phyloP scores from a whole-genome alignment of 1,140 invertebrate genomes.

The Brachionus sp. region DNA sequence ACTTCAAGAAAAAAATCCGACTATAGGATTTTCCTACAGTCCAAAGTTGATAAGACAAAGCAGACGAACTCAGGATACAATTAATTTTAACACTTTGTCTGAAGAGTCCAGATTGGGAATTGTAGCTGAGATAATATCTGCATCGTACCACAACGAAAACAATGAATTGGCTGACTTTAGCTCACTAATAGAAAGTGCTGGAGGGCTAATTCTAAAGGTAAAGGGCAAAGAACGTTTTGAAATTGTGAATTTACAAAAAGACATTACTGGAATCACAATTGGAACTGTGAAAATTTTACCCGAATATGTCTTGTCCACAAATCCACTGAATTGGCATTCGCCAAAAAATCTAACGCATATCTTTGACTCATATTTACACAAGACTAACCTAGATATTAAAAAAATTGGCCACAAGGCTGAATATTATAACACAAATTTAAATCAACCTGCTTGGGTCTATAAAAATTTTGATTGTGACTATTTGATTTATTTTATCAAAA shows the following conservation, averaged over 20 bases:
- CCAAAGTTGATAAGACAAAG: not conserved
- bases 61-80: not conserved
- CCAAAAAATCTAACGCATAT: not conserved
- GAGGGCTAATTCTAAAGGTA: conserved; percentile 10
- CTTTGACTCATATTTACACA: not conserved
- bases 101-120: conserved; percentile 28
- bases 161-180: conserved; percentile 23
- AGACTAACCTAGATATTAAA: not conserved
- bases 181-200: conserved; percentile 24
- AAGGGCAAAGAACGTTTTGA: conserved; percentile 29
- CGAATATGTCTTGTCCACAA: not conserved
- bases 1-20: conserved; percentile 5
- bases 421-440: not conserved
- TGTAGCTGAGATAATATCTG: conserved; percentile 39
- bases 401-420: not conserved
- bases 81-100: not conserved
- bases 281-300: conserved; percentile 36
- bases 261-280: not conserved
- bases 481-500: conserved; percentile 38
- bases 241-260: conserved; percentile 21
- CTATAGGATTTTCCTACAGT: not conserved
- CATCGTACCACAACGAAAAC: conserved; percentile 8
- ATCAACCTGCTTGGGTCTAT: conserved; percentile 27
- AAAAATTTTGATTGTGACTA: conserved; percentile 31
- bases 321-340: not conserved